A percentile compares a stretch with the other conserved stretches of the same genome.
Evolutionary conservation across 2,888 invertebrate genomes (phyloP).

Genomic region (Lordiphosa andalusiaca): DNA sequence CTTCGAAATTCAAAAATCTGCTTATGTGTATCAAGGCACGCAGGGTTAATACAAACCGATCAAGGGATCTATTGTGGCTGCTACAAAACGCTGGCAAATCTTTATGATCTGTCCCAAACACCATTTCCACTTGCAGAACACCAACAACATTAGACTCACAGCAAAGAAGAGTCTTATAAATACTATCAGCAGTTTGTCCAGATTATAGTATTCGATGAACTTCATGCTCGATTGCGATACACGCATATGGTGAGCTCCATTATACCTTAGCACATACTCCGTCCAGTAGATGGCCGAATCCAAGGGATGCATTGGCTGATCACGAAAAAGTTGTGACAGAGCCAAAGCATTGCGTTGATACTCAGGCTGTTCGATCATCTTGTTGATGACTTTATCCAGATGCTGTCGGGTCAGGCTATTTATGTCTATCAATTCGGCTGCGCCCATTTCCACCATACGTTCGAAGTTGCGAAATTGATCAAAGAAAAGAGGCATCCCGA

Average conservation of each 20-base stretch:
- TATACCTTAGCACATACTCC: conserved; percentile 74
- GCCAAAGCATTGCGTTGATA: conserved; percentile 40
- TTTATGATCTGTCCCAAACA: background rate
- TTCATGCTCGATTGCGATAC: conserved; percentile 65
- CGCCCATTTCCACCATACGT: conserved; percentile 60
- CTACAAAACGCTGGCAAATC: background rate
- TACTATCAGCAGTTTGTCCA: conserved; percentile 63
- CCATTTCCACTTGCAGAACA: background rate
- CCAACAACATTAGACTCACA: background rate
- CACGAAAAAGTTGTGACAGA: conserved; percentile 66
- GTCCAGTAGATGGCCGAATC: conserved; percentile 76
- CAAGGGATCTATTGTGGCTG: too few relatives aligned
- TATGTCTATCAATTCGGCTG: conserved; percentile 73
- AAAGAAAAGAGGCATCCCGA: conserved; percentile 81
- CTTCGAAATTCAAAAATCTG: too few relatives aligned
- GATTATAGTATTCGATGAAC: conserved; percentile 66
- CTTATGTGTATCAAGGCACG: too few relatives aligned
- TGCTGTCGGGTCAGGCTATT: conserved; percentile 68
- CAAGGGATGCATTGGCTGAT: conserved; percentile 73
- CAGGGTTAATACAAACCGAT: too few relatives aligned
- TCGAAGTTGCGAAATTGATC: conserved; percentile 81
- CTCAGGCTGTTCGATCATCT: conserved; percentile 46
- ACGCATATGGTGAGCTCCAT: conserved; percentile 76
- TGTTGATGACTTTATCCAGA: conserved; percentile 50
- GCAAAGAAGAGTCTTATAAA: conserved; percentile 23